Evolutionary conservation across 2,113 vertebrate species (phyloP).

Genomic region (Formicarius rufipectus): DNA sequence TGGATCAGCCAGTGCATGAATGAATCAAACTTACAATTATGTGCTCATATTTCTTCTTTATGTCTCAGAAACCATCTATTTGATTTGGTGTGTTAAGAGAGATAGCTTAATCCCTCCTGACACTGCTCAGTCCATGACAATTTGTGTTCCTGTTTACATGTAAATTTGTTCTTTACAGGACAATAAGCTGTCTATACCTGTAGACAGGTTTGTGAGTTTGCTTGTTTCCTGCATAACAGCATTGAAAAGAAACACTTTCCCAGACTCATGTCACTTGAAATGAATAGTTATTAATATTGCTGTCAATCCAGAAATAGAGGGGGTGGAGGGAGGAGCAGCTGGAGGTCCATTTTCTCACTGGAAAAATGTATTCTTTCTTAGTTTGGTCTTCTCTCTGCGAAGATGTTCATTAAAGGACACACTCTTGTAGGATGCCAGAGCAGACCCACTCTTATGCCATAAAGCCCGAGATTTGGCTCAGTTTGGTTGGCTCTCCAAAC

Average conservation of each 20-base stretch:
- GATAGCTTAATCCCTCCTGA: background rate
- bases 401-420: background rate
- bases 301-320: background rate
- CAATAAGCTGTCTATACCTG: background rate
- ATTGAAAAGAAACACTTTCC: background rate
- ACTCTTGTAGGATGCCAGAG: background rate
- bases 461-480: background rate
- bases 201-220: background rate
- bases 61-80: background rate
- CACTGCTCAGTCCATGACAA: background rate
- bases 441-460: background rate
- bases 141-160: background rate
- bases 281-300: background rate
- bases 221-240: background rate
- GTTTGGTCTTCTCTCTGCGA: background rate
- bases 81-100: background rate
- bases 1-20: background rate
- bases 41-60: background rate
- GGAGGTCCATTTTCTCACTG: background rate
- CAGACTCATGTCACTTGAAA: background rate
- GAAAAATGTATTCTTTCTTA: background rate
- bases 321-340: fast-evolving
- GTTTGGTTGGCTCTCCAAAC: background rate
- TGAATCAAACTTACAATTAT: background rate
- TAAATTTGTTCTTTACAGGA: background rate